A percentile compares a stretch with the other conserved stretches of the same genome.
Evolutionary conservation across 2,797 vertebrate genomes (phyloP).

Genomic region (Cuniculus paca): DNA sequence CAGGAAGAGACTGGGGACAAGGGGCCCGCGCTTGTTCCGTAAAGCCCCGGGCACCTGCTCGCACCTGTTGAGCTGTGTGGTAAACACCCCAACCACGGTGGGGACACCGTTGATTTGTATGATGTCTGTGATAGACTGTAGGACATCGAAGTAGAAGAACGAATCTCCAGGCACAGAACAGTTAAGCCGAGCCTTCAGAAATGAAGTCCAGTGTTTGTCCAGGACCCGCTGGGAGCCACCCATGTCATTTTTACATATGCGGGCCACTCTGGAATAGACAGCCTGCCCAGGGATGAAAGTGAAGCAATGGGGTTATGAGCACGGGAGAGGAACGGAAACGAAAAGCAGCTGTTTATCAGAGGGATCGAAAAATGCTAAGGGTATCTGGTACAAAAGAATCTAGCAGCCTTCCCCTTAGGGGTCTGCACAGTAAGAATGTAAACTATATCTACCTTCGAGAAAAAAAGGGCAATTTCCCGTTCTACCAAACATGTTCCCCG

Average conservation of each 20-base stretch:
- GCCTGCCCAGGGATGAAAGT: slow-evolving; percentile 88
- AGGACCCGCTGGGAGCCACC: slow-evolving; percentile 98
- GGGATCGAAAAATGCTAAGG: slow-evolving; percentile 88
- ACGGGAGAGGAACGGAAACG: not conserved
- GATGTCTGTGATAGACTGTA: slow-evolving; percentile 98
- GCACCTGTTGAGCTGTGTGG: slow-evolving; percentile 99
- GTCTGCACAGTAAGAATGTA: slow-evolving; percentile 63
- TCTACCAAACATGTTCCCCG: not conserved
- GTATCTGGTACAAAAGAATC: slow-evolving; percentile 74
- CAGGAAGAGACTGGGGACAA: slow-evolving; percentile 46
- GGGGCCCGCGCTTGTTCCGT: not conserved
- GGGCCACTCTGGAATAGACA: slow-evolving; percentile 98
- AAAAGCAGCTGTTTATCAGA: slow-evolving; percentile 76
- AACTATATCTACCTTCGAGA: slow-evolving; percentile 41
- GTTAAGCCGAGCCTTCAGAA: slow-evolving; percentile 97
- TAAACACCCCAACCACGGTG: slow-evolving; percentile 96
- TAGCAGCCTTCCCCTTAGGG: slow-evolving; percentile 40
- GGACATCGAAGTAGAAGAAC: slow-evolving; percentile 99
- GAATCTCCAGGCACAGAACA: slow-evolving; percentile 99
- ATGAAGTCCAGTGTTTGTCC: slow-evolving; percentile 99
- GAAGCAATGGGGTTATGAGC: slow-evolving; percentile 78
- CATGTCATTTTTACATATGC: slow-evolving; percentile 99
- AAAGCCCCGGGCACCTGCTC: slow-evolving; percentile 66
- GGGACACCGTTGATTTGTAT: slow-evolving; percentile 96
- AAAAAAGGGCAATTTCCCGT: slow-evolving; percentile 4